Base-by-base conservation (phyloP, 2,113 vertebrate genomes). In the Epinephelus fuscoguttatus region DNA sequence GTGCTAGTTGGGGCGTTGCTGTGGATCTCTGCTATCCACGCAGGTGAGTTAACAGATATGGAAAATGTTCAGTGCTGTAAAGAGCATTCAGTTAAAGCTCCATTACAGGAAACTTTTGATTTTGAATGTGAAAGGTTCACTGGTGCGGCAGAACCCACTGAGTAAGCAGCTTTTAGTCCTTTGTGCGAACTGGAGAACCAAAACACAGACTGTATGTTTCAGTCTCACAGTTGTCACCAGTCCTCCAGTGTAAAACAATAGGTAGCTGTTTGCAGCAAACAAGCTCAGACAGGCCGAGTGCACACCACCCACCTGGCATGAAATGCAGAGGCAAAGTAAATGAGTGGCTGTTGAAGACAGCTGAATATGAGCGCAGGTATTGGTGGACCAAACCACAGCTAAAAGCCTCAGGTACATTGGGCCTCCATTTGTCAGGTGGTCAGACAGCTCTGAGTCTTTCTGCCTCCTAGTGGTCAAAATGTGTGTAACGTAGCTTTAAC, bases 1-100 rank as follows among this genome's bases (percentile, higher is more conserved):
- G 79, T 92, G 80, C 66, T 95, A 18, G 89, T 80, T 59, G 88
- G 85, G 70, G 56, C 63, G 19, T 74, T 89, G 75, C 78, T 94
- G 62, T 87, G 85, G 81, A 87, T 53, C 69, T 78, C 87, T 78
- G 61, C 80, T 50, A 14, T 78, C 73, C 67, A 81, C 11, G 83
- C 91, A 93, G 94, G 95, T 95, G 84, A 92, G 90, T 82, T 60
- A 50, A 3, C 14, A 50, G 15, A 49, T 70, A 27, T 23, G 27
- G 25, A 45, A 63, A 53, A 66, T 42, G 1, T 66, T 61, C 14
- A 33, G 13, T 66, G 10, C 60, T 59, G 18, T n/a, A n/a, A 27
- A 23, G 19, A 73, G 60, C 11, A 56, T 50, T 70, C 9, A 56
- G 18, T 56, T 27, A 37, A 69, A 57, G 23, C 33, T 23, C 33